Evolutionary conservation across 2,113 vertebrate genomes (phyloP), one percentile per base, ranked within the genome.

Genomic region (Mirza zaza): DNA sequence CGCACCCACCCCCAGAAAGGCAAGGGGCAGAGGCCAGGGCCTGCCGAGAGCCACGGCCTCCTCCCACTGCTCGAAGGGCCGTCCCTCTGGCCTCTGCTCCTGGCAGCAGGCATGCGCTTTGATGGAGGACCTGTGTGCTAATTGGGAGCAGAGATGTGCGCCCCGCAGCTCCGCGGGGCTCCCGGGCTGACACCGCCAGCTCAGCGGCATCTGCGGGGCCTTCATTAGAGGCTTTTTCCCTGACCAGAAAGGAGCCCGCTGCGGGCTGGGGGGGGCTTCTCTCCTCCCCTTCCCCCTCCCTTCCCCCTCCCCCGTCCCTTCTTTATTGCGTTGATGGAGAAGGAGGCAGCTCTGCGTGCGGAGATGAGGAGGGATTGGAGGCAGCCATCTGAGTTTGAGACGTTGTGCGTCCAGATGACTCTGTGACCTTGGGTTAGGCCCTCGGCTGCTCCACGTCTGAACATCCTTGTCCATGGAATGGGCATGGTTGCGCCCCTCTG

Each of bases 101-200:
- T 98, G 98, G 98, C 98, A 97, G 98, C 98, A 88, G 98, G 98
- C 98, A 96, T 0, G 55, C n/a, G 98, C 97, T 98, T 98, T 98
- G 98, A 98, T 98, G 97, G 98, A 98, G 98, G 98, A 97, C 98
- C 98, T 97, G 98, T 98, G 98, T 98, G 98, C 98, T 99, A 98
- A 99, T 98, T 98, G 98, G 98, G 98, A 99, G 98, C 98, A 98
- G 98, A 98, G 98, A 98, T 97, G 97, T 73, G 59, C 90, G 94
- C 97, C 97, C 97, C 15, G 50, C 90, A 50, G 96, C 97, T 98
- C 97, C 73, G 21, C 90, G 4, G 97, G 96, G 96, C 97, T 97
- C 96, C 95, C 77, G 0, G 90, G 94, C 97, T 86, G 96, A 95
- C 97, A 97, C 95, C 70, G 45, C 55, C 76, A 89, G 98, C 98